These are phyloP conservation scores for Caranx melampygus DNA, from an alignment of 2,113 vertebrate genomes.

Conservation along the genomic window DNA sequence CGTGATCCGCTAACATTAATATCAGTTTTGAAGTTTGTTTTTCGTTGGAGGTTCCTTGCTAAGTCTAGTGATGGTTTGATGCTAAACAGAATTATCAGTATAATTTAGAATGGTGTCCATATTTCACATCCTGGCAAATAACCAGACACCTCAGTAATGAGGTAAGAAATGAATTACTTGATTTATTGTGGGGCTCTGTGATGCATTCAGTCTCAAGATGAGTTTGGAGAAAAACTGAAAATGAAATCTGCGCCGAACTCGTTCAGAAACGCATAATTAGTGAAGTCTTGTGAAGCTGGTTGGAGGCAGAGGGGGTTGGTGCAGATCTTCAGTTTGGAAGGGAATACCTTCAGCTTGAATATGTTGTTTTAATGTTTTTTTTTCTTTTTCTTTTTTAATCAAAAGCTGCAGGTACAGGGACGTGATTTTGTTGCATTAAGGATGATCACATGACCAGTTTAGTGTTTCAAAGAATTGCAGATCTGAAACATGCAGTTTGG, in stretches of 20 bases:
- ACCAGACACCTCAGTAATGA: constrained; percentile 55
- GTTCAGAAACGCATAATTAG: constrained; percentile 19
- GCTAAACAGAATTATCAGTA: constrained; percentile 55
- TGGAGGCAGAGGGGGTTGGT: neutral
- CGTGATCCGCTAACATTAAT: constrained; percentile 36
- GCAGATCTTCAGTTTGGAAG: neutral
- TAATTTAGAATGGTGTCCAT: constrained; percentile 45
- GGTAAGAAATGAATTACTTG: constrained; percentile 49
- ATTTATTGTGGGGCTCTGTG: constrained; percentile 56
- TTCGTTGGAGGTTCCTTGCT: constrained; percentile 19
- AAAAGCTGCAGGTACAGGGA: neutral
- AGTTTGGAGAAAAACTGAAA: constrained; percentile 33
- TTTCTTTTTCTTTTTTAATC: neutral
- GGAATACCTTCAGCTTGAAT: neutral
- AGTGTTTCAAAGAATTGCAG: neutral
- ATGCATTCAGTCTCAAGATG: constrained; percentile 52
- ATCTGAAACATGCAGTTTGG: neutral
- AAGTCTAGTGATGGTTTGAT: constrained; percentile 29
- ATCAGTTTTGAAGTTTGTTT: constrained; percentile 41
- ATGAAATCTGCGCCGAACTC: constrained; percentile 14
- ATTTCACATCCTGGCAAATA: constrained; percentile 54
- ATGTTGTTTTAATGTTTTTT: neutral
- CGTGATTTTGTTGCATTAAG: neutral
- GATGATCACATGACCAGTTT: neutral
- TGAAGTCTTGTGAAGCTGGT: constrained; percentile 9